Evolutionary conservation across 2,113 vertebrate species (phyloP).

Genomic region (Mixornis gularis): DNA sequence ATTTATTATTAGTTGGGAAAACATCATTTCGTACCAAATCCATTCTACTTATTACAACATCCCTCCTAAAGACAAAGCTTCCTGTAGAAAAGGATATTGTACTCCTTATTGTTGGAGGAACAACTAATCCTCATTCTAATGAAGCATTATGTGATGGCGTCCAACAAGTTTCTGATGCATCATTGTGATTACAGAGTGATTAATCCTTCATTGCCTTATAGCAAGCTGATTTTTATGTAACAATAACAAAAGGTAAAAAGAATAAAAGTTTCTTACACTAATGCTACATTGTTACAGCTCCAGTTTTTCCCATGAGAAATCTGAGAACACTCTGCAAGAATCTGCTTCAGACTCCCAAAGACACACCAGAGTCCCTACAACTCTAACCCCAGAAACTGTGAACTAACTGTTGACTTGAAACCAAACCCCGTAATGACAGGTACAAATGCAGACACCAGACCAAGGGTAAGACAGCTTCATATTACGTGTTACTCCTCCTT

Average conservation of each 20-base stretch:
- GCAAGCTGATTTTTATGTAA: neutral
- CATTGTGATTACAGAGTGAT: neutral
- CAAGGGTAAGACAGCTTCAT: neutral
- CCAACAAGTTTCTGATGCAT: neutral
- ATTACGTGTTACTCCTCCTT: accelerated
- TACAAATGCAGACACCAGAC: neutral
- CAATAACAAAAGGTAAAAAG: neutral
- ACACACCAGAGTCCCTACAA: neutral
- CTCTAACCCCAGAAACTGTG: neutral
- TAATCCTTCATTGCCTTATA: neutral
- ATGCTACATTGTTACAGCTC: neutral
- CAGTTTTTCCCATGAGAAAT: neutral
- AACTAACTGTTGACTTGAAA: neutral
- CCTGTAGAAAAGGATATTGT: neutral
- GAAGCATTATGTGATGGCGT: neutral
- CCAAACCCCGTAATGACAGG: neutral
- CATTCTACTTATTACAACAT: neutral
- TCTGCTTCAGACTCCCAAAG: neutral
- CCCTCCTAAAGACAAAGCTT: neutral
- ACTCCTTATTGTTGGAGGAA: neutral
- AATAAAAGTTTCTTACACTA: neutral
- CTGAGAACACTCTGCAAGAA: neutral
- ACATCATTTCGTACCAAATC: accelerated
- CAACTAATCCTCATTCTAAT: neutral
- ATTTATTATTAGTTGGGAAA: neutral